Conservation (phyloP, 2,113 vertebrate species). For the Scomber japonicus region DNA sequence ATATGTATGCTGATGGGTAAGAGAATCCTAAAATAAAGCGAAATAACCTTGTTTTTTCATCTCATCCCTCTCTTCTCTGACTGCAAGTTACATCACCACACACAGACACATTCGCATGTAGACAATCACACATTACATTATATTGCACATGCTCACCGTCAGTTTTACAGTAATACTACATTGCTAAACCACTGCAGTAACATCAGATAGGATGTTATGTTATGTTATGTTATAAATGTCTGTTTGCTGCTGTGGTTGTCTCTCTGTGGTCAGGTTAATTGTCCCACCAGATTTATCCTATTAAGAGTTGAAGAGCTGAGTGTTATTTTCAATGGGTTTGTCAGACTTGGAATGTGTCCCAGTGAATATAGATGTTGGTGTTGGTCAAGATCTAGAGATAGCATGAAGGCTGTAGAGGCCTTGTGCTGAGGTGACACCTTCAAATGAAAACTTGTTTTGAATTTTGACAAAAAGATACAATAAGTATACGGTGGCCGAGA, state of each 20-base stretch:
- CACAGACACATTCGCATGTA: background rate
- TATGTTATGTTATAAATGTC: background rate
- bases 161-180: background rate
- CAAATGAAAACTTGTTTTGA: conserved; percentile 2
- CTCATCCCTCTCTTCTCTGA: background rate
- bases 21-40: background rate
- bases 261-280: background rate
- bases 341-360: background rate
- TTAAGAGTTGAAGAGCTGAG: background rate
- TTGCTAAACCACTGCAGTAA: too few relatives aligned
- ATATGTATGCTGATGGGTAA: background rate
- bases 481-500: too few relatives aligned
- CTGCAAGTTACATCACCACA: background rate
- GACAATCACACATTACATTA: background rate
- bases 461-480: background rate
- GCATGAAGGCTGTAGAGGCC: background rate
- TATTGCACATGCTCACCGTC: background rate
- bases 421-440: conserved; percentile 4
- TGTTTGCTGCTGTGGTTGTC: background rate
- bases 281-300: background rate
- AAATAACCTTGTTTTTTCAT: background rate
- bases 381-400: background rate
- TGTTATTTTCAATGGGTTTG: background rate
- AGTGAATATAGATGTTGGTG: background rate
- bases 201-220: background rate